Conservation (phyloP, 2,888 invertebrate genomes). For the Hetaerina titia region DNA sequence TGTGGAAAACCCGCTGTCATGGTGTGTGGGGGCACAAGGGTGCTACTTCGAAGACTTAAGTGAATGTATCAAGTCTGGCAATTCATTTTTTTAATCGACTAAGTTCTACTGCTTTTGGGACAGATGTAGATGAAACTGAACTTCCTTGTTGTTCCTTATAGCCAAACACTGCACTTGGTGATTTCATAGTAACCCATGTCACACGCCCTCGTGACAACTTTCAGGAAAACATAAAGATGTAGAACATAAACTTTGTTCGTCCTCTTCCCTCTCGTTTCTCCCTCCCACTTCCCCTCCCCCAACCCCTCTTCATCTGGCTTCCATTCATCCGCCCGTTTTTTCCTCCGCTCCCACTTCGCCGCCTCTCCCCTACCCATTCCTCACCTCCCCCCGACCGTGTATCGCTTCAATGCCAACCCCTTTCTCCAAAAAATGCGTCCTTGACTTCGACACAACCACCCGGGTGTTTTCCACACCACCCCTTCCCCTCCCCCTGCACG, state of each 20-base stretch:
- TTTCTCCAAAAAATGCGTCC: conserved; percentile 25
- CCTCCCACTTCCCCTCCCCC: neutral
- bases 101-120: too few species aligned
- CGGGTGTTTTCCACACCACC: neutral
- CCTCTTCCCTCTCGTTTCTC: neutral
- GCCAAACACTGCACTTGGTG: too few species aligned
- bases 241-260: too few species aligned
- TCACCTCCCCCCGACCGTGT: neutral
- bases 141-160: too few species aligned
- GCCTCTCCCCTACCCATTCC: neutral
- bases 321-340: neutral
- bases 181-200: too few species aligned
- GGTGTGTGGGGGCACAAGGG: too few species aligned
- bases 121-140: too few species aligned
- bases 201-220: neutral
- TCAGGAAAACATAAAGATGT: neutral
- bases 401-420: conserved; percentile 12
- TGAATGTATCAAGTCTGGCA: too few species aligned
- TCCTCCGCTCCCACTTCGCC: neutral
- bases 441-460: neutral
- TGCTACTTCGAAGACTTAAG: too few species aligned
- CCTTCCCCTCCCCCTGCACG: neutral
- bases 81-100: too few species aligned
- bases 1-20: too few species aligned
- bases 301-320: neutral